These are phyloP conservation scores for Aratinga solstitialis DNA, from an alignment of 2,797 vertebrate species.

Conservation along the genomic window DNA sequence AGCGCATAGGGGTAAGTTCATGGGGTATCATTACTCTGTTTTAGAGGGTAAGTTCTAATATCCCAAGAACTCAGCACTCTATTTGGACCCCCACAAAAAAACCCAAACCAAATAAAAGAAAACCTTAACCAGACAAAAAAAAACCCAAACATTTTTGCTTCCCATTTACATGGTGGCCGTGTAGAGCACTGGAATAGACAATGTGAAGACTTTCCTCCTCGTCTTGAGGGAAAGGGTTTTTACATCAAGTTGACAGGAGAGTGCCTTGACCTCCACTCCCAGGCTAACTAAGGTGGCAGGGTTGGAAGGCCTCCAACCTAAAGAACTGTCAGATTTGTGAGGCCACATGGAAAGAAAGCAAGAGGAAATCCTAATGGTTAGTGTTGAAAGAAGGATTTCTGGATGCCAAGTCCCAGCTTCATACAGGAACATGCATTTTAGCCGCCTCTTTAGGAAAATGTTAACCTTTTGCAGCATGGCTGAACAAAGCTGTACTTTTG, in stretches of 20 bases:
- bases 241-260: background rate
- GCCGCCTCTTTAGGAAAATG: background rate
- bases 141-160: background rate
- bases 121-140: background rate
- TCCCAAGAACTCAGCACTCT: background rate
- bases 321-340: background rate
- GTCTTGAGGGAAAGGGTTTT: background rate
- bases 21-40: background rate
- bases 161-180: background rate
- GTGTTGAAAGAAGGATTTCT: background rate
- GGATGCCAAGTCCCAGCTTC: background rate
- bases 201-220: background rate
- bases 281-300: background rate
- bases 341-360: background rate
- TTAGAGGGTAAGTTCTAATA: background rate
- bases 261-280: background rate
- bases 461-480: background rate
- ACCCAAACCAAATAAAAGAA: background rate
- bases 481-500: background rate
- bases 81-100: background rate
- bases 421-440: background rate
- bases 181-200: background rate
- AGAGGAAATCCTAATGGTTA: background rate
- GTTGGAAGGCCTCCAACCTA: background rate
- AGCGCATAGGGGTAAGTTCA: fast-evolving